A percentile compares a stretch with the other conserved stretches of the same genome.
Evolutionary conservation across 2,113 vertebrate species (phyloP).

Genomic region (Isichthys henryi): DNA sequence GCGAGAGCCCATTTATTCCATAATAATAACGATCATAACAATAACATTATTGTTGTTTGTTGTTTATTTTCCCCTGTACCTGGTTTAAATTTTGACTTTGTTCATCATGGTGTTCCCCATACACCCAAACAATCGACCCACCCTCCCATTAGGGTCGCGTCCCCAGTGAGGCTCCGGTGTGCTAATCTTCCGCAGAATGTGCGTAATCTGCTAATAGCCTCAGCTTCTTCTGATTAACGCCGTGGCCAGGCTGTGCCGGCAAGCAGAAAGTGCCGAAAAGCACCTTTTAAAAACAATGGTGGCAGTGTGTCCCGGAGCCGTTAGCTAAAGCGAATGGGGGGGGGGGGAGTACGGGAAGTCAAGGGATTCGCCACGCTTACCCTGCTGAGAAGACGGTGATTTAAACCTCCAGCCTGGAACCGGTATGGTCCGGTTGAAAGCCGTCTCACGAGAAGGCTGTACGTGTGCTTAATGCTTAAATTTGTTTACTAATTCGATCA

Average conservation of each 20-base stretch:
- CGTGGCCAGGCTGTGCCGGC: not conserved
- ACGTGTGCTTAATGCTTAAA: not conserved
- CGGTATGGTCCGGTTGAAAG: not conserved
- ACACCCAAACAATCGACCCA: not conserved
- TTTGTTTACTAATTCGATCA: not conserved
- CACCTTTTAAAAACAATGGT: not conserved
- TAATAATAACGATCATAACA: not conserved
- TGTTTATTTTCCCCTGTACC: not conserved
- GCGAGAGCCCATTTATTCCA: slow-evolving; percentile 8
- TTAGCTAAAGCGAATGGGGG: not conserved
- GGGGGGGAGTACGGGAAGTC: slow-evolving; percentile 24
- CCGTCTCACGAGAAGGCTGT: not conserved
- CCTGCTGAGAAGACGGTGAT: slow-evolving; percentile 41
- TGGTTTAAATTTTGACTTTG: not conserved
- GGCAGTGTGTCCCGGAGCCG: not conserved
- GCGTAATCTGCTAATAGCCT: slow-evolving; percentile 65
- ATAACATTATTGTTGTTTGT: not conserved
- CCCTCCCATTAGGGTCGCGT: slow-evolving; percentile 36
- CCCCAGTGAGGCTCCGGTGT: slow-evolving; percentile 24
- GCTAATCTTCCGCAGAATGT: slow-evolving; percentile 69
- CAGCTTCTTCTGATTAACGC: slow-evolving; percentile 43
- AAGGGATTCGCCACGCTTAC: slow-evolving; percentile 38
- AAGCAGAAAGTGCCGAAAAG: slow-evolving; percentile 24
- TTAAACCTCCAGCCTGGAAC: not conserved
- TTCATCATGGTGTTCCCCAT: not conserved